These are phyloP conservation scores for Drosophila teissieri DNA, from an alignment of 1,140 invertebrate genomes.

Conservation along the genomic window DNA sequence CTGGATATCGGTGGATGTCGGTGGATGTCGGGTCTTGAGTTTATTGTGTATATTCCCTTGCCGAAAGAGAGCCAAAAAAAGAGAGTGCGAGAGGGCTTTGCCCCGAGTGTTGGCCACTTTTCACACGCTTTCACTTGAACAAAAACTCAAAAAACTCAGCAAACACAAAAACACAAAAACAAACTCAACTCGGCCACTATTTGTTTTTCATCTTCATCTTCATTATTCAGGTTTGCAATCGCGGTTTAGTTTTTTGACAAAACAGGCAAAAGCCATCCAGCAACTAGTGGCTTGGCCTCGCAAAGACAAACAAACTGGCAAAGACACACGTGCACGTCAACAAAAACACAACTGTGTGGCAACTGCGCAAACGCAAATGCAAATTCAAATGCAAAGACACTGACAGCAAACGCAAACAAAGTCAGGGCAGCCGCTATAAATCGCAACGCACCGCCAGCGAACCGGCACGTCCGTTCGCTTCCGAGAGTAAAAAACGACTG, in stretches of 20 bases:
- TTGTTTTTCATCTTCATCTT: conserved; percentile 16
- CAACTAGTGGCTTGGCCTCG: conserved; percentile 25
- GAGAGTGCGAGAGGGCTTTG: conserved; percentile 27
- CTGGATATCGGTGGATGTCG: background rate
- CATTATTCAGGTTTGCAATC: background rate
- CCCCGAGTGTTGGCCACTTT: conserved; percentile 49
- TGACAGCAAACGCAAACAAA: conserved; percentile 28
- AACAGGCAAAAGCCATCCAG: conserved; percentile 1
- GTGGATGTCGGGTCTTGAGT: background rate
- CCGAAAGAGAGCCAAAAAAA: conserved; percentile 4
- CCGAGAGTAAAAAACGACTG: conserved; percentile 7
- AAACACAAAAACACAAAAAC: conserved; percentile 35
- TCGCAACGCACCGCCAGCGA: background rate
- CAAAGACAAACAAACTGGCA: conserved; percentile 15
- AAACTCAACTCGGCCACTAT: conserved; percentile 18
- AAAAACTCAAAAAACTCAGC: conserved; percentile 40
- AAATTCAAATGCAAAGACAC: conserved; percentile 18
- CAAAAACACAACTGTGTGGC: conserved; percentile 13
- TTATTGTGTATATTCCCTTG: conserved; percentile 1
- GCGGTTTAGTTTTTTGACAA: conserved; percentile 4
- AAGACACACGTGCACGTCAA: conserved; percentile 6
- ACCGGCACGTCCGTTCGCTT: conserved; percentile 7
- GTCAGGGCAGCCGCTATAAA: background rate
- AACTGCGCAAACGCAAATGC: conserved; percentile 20
- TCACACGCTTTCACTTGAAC: conserved; percentile 78